Evolutionary conservation across 2,797 vertebrate genomes (phyloP), one percentile per base, ranked within the genome.

Genomic region (Lagodon rhomboides): DNA sequence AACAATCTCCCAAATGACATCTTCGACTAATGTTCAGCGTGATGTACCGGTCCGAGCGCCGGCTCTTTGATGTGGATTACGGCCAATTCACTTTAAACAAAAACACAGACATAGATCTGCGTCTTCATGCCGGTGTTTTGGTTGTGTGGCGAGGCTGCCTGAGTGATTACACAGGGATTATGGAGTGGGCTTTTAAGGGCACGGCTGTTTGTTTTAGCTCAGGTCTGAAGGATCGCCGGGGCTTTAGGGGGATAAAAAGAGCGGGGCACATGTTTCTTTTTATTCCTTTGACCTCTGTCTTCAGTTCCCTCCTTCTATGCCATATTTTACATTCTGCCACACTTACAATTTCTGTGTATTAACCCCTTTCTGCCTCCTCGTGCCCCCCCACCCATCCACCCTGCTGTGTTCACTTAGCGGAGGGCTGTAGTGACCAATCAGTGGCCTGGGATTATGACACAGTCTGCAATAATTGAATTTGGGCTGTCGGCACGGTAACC

Each of bases 381-480:
- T n/a, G 38, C 16, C 5, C 16, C 44, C 27, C 47, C 30, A 20
- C 68, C 68, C 46, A 34, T 34, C 64, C 56, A 51, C 49, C 78
- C 68, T 20, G 22, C 68, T 77, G 76, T 23, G 82, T 55, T 75
- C 65, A 61, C 77, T 77, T 82, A 88, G 90, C 82, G 63, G 79
- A 81, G 82, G 65, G 77, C 85, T 74, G 81, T 77, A 77, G 79
- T 78, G 88, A 87, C 92, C 90, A 90, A 90, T 93, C 86, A 73
- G 78, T 56, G 73, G 77, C 69, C 83, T 56, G 44, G 80, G 86
- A 92, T 93, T 92, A 90, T 90, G 84, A 72, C 81, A 71, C 75
- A 77, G 65, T 77, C 75, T 79, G 74, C 70, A 38, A 34, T 93
- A 93, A 91, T 93, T 91, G 89, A 93, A 91, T 93, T 85, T 86